Percentiles rank a stretch among this genome's conserved stretches.
phyloP scores from a whole-genome alignment of 2,113 vertebrate genomes.

The Nycticorax nycticorax region DNA sequence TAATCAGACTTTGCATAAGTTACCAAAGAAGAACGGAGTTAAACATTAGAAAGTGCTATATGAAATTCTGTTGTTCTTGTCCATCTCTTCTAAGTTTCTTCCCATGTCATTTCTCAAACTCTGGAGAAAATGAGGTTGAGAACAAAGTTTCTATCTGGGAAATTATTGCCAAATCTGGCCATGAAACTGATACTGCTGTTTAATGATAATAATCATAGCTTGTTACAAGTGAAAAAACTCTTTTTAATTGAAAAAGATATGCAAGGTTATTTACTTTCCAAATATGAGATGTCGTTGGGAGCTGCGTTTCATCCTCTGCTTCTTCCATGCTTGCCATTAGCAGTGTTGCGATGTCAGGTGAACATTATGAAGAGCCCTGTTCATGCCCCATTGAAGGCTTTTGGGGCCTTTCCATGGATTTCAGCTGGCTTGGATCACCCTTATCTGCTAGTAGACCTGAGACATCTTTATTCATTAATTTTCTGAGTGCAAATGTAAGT shows the following conservation, averaged over 20 bases:
- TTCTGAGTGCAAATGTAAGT: neutral
- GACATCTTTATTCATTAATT: neutral
- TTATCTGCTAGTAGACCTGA: neutral
- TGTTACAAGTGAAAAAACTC: neutral
- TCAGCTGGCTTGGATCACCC: neutral
- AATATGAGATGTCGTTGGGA: neutral
- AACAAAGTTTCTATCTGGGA: neutral
- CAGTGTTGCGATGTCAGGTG: neutral
- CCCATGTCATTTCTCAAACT: neutral
- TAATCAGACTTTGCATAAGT: neutral
- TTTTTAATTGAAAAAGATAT: neutral
- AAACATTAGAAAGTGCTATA: neutral
- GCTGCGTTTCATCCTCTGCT: neutral
- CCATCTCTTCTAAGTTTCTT: neutral
- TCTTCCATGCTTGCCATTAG: neutral
- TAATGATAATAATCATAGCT: neutral
- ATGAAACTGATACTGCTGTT: neutral
- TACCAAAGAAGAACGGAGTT: neutral
- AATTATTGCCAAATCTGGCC: neutral
- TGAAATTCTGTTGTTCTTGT: neutral
- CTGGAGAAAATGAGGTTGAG: neutral
- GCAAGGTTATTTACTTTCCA: neutral
- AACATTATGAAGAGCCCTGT: neutral
- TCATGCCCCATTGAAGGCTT: neutral
- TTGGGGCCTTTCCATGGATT: neutral